Base-by-base conservation (phyloP, 2,888 invertebrate genomes). In the Lasius fuliginosus region DNA sequence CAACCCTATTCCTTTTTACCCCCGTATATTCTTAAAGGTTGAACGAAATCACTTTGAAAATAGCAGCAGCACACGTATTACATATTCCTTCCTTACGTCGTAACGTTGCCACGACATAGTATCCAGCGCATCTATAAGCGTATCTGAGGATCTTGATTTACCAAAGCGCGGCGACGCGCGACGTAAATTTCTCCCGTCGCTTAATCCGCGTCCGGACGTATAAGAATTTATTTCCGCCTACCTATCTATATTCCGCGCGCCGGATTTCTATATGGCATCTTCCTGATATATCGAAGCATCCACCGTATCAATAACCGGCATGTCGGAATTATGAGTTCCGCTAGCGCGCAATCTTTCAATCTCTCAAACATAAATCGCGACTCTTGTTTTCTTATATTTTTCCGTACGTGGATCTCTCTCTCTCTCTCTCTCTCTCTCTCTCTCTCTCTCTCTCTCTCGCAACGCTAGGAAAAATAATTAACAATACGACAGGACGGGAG, bases 311-410 rank as follows among this genome's bases (percentile, higher is more conserved):
- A 81, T 86, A 84, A 86, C 82, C 53, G 69, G 58, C 23, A n/a
- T 62, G 65, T 67, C 60, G 62, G 67, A 86, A 86, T 85, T 82
- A 82, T 40, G 81, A 56, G 75, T 65, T 27, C 27, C 74, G 33
- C 71, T 58, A 3, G 58, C 23, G 53, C 23, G 64, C 85, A 74
- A 83, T 84, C 82, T 67, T 84, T 77, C 85, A 75, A 84, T 82
- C 64, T 82, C 67, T 77, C 71, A 68, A 53, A 40, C 3, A 53
- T 23, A 40, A 40, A 23, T n/a, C 65, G 36, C 65, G 23, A 40
- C 18, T 3, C 30, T 67, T 42, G 6, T 12, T 8, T 40, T 0
- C n/a, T n/a, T n/a, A n/a, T n/a, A n/a, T n/a, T n/a, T n/a, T n/a
- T n/a, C n/a, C n/a, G n/a, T n/a, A n/a, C n/a, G n/a, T n/a, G n/a